Conservation (phyloP, 2,797 vertebrate species). For the Schizopygopsis pylzovi region DNA sequence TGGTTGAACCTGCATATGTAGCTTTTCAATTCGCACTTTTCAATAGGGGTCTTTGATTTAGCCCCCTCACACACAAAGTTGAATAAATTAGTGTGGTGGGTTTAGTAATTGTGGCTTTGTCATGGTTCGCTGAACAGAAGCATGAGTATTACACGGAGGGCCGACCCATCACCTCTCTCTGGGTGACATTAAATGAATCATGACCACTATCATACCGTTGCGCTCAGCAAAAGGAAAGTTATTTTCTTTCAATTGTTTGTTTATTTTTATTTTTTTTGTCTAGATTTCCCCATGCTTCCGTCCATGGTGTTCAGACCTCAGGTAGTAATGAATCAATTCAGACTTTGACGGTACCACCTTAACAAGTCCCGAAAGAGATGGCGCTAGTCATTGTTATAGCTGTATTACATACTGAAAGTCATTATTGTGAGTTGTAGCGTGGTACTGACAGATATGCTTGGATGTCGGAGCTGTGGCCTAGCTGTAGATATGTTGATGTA, state of each 20-base stretch:
- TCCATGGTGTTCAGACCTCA: slow-evolving; percentile 26
- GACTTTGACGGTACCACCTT: slow-evolving; percentile 13
- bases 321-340: slow-evolving; percentile 38
- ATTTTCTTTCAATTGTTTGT: slow-evolving; percentile 17
- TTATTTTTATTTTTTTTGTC: slow-evolving; percentile 15
- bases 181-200: slow-evolving; percentile 40
- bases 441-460: slow-evolving; percentile 9
- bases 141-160: background rate
- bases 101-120: slow-evolving; percentile 30
- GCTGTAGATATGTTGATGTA: slow-evolving; percentile 18
- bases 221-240: slow-evolving; percentile 38
- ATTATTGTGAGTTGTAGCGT: slow-evolving; percentile 9
- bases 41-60: slow-evolving; percentile 36
- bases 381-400: slow-evolving; percentile 6
- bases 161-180: background rate
- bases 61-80: slow-evolving; percentile 2
- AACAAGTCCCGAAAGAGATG: slow-evolving; percentile 22
- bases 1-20: slow-evolving; percentile 30
- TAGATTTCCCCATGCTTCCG: background rate
- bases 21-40: slow-evolving; percentile 16
- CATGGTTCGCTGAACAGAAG: slow-evolving; percentile 11
- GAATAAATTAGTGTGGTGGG: slow-evolving; percentile 25
- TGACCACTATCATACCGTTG: slow-evolving; percentile 40
- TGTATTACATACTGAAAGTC: slow-evolving; percentile 22
- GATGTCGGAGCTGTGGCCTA: background rate